phyloP scores from a whole-genome alignment of 2,888 invertebrate species.

The Automeris io region DNA sequence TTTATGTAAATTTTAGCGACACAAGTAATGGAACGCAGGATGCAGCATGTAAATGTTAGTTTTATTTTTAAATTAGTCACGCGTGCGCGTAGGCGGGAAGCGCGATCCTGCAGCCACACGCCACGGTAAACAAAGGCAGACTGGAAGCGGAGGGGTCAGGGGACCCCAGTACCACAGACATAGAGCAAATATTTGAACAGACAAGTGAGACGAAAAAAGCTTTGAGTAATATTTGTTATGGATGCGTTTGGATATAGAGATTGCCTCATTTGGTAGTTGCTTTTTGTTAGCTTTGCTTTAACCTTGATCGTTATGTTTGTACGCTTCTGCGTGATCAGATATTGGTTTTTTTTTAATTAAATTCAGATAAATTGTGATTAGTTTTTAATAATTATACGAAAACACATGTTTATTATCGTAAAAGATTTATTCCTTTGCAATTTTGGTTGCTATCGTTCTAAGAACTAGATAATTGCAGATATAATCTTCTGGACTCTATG shows the following conservation, averaged over 20 bases:
- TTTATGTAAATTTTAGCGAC: slow-evolving; percentile 11
- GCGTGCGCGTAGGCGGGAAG: slow-evolving; percentile 24
- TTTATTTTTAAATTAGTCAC: slow-evolving; percentile 51
- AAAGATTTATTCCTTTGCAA: too few species aligned
- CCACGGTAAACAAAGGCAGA: slow-evolving; percentile 57
- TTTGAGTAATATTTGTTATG: slow-evolving; percentile 23
- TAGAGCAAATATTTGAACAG: slow-evolving; percentile 54
- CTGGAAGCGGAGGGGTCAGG: slow-evolving; percentile 43
- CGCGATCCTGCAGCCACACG: slow-evolving; percentile 50
- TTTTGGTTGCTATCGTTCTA: too few species aligned
- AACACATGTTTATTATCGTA: too few species aligned
- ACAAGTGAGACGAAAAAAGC: slow-evolving; percentile 36
- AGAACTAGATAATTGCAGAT: too few species aligned
- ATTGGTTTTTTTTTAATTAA: too few species aligned
- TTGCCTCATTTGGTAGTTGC: slow-evolving; percentile 7
- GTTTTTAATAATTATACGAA: too few species aligned
- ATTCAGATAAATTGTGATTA: too few species aligned
- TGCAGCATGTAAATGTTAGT: slow-evolving; percentile 29
- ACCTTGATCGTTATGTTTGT: neutral
- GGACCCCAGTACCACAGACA: slow-evolving; percentile 40
- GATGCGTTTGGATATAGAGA: slow-evolving; percentile 1
- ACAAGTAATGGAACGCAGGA: slow-evolving; percentile 20
- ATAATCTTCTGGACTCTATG: too few species aligned
- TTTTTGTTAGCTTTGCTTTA: neutral
- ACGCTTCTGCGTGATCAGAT: neutral